Evolutionary conservation across 2,797 vertebrate species (phyloP).

Genomic region (Alectoris magna): DNA sequence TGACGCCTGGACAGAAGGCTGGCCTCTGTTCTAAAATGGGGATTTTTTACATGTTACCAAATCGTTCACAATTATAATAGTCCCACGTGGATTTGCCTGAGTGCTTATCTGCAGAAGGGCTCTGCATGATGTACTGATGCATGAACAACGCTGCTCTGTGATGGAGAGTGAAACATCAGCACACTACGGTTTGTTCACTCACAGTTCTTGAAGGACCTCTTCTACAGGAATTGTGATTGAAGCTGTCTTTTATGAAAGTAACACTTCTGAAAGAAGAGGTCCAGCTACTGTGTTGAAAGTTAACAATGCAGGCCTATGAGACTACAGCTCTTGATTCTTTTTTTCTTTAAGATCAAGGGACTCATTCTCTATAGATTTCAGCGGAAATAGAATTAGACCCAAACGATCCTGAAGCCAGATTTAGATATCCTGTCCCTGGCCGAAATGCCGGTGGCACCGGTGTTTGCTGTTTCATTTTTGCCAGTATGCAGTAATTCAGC

Average conservation of each 20-base stretch:
- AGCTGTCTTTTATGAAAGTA: not conserved
- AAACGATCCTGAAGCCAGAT: not conserved
- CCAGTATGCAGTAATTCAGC: not conserved
- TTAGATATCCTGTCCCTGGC: not conserved
- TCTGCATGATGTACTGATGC: accelerated
- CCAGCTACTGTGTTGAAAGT: not conserved
- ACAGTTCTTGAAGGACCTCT: not conserved
- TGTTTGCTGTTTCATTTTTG: not conserved
- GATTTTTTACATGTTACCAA: not conserved
- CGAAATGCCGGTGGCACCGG: not conserved
- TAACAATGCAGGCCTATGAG: not conserved
- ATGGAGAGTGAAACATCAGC: accelerated
- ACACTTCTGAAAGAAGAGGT: not conserved
- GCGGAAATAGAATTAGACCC: not conserved
- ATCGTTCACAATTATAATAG: not conserved
- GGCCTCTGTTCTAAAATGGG: not conserved
- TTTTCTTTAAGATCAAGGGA: not conserved
- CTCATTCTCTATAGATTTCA: not conserved
- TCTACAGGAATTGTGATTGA: not conserved
- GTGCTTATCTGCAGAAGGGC: not conserved
- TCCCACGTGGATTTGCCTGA: not conserved
- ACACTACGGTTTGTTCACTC: not conserved
- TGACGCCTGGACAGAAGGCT: not conserved
- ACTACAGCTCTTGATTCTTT: not conserved
- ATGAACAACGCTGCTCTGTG: not conserved